Conservation (phyloP, 2,113 vertebrate genomes). For the Dendrocopos noguchii region DNA sequence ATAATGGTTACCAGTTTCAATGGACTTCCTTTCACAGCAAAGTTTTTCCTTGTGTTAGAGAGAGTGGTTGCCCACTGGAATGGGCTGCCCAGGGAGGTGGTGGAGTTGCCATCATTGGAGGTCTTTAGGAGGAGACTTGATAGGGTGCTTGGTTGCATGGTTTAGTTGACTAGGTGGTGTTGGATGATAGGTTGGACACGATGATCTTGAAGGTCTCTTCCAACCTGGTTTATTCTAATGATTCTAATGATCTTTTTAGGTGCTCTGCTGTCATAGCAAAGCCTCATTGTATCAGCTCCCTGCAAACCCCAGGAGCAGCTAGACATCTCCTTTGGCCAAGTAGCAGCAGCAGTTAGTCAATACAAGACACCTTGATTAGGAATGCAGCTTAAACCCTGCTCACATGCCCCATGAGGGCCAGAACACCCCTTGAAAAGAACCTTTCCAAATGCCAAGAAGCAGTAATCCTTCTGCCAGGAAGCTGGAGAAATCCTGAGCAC, state of each 20-base stretch:
- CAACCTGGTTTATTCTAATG: no score
- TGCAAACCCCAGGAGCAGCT: background rate
- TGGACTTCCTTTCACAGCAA: no score
- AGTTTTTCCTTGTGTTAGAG: no score
- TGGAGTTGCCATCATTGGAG: no score
- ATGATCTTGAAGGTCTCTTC: no score
- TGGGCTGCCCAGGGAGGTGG: no score
- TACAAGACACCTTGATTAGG: background rate
- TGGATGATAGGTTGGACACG: no score
- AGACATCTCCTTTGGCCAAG: background rate
- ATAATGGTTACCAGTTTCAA: no score
- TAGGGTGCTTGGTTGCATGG: no score
- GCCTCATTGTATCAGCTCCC: background rate
- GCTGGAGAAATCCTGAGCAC: background rate
- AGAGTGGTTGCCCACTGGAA: no score
- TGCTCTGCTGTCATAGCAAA: background rate
- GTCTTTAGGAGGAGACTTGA: no score
- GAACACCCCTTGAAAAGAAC: background rate
- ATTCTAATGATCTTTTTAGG: background rate
- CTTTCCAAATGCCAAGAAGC: background rate
- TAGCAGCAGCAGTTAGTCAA: background rate
- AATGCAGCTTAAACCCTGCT: background rate
- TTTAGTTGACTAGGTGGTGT: no score
- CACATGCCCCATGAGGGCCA: background rate
- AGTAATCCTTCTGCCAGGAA: background rate